phyloP scores from a whole-genome alignment of 1,140 invertebrate species.

The Hesperophylax magnus region DNA sequence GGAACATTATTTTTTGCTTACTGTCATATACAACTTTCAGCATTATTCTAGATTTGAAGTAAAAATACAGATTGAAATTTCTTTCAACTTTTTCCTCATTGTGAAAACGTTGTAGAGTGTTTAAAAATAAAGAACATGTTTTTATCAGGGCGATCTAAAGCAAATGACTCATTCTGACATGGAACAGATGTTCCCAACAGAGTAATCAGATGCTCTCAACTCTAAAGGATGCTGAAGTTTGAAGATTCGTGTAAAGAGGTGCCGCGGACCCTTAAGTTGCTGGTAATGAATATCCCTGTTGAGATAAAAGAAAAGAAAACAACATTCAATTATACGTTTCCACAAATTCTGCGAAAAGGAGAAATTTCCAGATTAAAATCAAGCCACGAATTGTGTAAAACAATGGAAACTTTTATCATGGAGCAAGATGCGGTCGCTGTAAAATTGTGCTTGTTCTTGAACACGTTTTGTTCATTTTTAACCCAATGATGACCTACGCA shows the following conservation, averaged over 20 bases:
- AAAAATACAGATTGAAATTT: no score
- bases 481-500: not conserved
- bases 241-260: not conserved
- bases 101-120: no score
- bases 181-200: no score
- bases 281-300: not conserved
- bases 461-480: conserved; percentile 11
- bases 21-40: no score
- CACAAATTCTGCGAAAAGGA: not conserved
- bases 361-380: conserved; percentile 9
- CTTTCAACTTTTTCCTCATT: no score
- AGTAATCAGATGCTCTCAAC: no score
- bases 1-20: no score
- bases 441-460: not conserved
- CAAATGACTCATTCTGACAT: no score
- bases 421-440: not conserved
- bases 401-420: conserved; percentile 15
- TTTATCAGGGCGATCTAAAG: no score
- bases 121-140: no score
- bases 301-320: not conserved
- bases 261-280: not conserved
- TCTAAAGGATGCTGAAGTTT: not conserved
- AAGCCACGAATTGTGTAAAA: conserved; percentile 9
- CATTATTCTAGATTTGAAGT: no score
- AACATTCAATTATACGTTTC: conserved; percentile 7